A percentile compares a stretch with the other conserved stretches of the same genome.
phyloP scores from a whole-genome alignment of 2,113 vertebrate genomes.

The Raja brachyura region DNA sequence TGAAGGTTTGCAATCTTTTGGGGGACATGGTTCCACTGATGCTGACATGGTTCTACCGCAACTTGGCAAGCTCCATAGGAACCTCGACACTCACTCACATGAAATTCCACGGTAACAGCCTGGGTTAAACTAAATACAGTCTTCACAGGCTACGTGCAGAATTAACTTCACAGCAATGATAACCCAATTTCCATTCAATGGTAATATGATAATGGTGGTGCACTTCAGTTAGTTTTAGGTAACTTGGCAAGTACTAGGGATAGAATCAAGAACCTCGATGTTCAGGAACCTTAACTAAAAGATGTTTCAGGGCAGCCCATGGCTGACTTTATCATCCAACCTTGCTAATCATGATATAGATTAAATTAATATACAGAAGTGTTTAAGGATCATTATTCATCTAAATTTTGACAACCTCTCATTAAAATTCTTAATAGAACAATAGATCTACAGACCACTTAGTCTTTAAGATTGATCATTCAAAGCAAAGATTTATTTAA shows the following conservation, averaged over 20 bases:
- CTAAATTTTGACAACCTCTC: background rate
- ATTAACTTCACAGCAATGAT: background rate
- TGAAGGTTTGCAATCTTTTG: background rate
- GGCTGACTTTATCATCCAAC: background rate
- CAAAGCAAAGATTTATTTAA: background rate
- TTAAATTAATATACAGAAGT: background rate
- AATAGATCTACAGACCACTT: background rate
- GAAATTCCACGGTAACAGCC: background rate
- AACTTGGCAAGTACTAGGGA: background rate
- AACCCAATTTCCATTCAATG: background rate
- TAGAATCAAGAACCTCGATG: background rate
- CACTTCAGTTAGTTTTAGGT: background rate
- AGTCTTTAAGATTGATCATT: background rate
- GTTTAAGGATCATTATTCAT: background rate
- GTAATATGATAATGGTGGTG: background rate
- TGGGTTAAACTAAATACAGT: background rate
- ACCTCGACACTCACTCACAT: background rate
- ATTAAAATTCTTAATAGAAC: background rate
- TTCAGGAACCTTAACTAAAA: background rate
- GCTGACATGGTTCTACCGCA: background rate
- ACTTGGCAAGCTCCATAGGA: background rate
- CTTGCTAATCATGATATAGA: background rate
- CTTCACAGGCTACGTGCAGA: background rate
- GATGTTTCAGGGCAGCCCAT: background rate
- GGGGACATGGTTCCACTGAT: background rate